Base-by-base conservation (phyloP, 2,797 vertebrate genomes). In the Enoplosus armatus region DNA sequence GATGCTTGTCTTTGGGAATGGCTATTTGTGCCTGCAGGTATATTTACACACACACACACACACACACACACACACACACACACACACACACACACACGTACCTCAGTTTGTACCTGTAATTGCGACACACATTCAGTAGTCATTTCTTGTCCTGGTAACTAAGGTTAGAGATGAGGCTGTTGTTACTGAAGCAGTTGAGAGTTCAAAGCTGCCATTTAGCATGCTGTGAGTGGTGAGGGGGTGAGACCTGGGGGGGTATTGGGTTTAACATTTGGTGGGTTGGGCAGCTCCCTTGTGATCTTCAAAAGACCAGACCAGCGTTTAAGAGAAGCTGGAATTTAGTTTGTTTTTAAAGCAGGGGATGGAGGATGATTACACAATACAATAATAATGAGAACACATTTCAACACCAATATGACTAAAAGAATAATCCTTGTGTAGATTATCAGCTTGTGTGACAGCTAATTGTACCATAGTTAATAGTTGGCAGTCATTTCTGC, bases 161-260 rank as follows among this genome's bases (percentile, higher is more conserved):
- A 24, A 75, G 27, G 55, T 70, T 47, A 35, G n/a, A 72, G 50
- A 69, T 4, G 15, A 77, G 68, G 48, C 62, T 63, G 77, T 60
- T 54, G 56, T 65, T 69, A 80, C 48, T 47, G 64, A 77, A 80
- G 72, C 71, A 8, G 55, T 82, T 51, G 6, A 54, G 39, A 79
- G 70, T 89, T 85, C 54, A 78, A 89, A 85, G 80, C 70, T 76
- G 74, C 76, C 75, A 66, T 74, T 78, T 79, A 45, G 60, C 74
- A 2, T 26, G 79, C 79, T 82, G 83, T 48, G 60, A 75, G 48
- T 14, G 7, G 72, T 50, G 51, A n/a, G 81, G 39, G 59, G 63
- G 73, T 9, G 35, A 54, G 51, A 64, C 45, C 31, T 5, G 18
- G 12, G 24, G 67, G 65, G 65, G 53, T 31, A 18, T 22, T 8